Base-by-base conservation (phyloP, 2,888 invertebrate genomes). In the Lissonota sp. region DNA sequence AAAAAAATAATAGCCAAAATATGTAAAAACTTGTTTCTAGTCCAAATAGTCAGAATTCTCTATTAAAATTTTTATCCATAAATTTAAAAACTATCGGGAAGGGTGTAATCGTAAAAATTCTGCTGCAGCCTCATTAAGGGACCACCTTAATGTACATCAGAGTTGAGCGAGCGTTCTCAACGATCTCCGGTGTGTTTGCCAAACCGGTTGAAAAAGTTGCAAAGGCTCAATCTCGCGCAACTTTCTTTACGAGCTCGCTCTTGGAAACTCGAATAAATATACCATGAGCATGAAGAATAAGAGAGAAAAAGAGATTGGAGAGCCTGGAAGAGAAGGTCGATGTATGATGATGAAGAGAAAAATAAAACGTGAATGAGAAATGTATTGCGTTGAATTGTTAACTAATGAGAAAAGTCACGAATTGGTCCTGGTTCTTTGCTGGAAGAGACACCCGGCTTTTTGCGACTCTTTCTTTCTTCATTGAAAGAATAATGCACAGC, bases 371-470 rank as follows among this genome's bases (percentile, higher is more conserved):
- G 55, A 58, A 40, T 64, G 70, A 57, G 57, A 58, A 70, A 57
- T 57, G 14, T 51, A 73, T 57, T 58, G 14, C 26, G 26, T 26
- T 26, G 49, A 70, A 74, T 70, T 26, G 64, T 51, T 51, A 70
- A 70, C 44, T 69, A 79, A 79, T 62, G 79, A 73, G 51, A 60
- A 55, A 73, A 60, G 40, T 42, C 53, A 10, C 40, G 67, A 72
- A 73, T 79, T 79, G 70, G 69, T 70, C 39, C 4, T 64, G 74
- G 64, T 66, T 44, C 42, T 49, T 67, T 39, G 63, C 55, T 16
- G 4, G 16, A 39, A 14, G 6, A 12, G 6, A 12, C 40, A n/a
- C 39, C 46, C 51, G 40, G 26, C 16, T 10, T 40, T 53, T 8
- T 70, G 14, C n/a, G 8, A 8, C 16, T 37, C 49, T 49, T 16